These are phyloP conservation scores for Semaprochilodus insignis DNA, from an alignment of 2,797 vertebrate species.

Conservation along the genomic window DNA sequence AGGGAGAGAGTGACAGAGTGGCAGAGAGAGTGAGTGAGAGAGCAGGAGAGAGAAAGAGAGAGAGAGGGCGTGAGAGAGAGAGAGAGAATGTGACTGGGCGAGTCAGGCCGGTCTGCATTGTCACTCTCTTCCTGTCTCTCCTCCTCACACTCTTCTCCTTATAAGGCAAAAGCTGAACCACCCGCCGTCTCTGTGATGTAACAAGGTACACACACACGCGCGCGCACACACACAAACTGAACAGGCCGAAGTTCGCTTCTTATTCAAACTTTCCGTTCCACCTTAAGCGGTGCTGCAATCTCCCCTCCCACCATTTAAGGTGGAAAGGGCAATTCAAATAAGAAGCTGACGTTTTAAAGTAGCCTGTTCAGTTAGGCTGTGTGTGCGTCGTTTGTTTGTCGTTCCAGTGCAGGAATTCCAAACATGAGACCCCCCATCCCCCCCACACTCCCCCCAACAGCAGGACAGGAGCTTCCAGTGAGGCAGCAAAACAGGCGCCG, in stretches of 20 bases:
- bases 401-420: conserved; percentile 66
- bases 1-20: too few relatives aligned
- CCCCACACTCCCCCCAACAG: background rate
- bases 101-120: conserved; percentile 74
- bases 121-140: conserved; percentile 72
- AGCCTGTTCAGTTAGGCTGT: background rate
- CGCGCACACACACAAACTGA: background rate
- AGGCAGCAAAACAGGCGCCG: conserved; percentile 44
- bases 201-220: conserved; percentile 46
- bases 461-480: conserved; percentile 46
- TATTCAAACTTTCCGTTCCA: too few relatives aligned
- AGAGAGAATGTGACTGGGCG: conserved; percentile 69
- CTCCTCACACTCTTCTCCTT: conserved; percentile 75
- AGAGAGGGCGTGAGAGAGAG: conserved; percentile 3
- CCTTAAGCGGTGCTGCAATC: too few relatives aligned
- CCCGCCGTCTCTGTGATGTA: conserved; percentile 71
- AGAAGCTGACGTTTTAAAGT: too few relatives aligned
- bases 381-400: conserved; percentile 54
- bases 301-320: too few relatives aligned
- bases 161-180: conserved; percentile 76
- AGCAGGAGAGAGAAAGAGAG: background rate
- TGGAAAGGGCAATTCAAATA: too few relatives aligned
- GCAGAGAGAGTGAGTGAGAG: too few relatives aligned
- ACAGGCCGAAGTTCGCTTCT: too few relatives aligned
- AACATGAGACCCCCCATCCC: conserved; percentile 52